phyloP scores from a whole-genome alignment of 2,888 invertebrate species.

The Polyommatus icarus region DNA sequence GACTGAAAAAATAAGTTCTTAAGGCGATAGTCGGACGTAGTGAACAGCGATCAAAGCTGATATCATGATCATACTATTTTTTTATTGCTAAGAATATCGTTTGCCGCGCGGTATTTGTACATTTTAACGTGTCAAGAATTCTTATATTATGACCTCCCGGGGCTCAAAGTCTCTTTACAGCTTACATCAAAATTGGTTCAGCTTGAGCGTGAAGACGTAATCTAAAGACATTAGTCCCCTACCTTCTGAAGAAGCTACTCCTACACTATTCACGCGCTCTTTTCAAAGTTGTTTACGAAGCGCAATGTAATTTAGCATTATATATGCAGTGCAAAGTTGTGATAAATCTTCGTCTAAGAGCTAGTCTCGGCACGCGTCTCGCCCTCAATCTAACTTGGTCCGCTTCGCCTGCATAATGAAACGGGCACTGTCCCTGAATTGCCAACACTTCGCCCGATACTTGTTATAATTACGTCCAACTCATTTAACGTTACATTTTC shows the following conservation, averaged over 20 bases:
- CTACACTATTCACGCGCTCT: background rate
- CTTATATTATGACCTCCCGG: no score
- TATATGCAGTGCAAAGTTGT: slow-evolving; percentile 55
- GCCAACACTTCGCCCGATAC: slow-evolving; percentile 59
- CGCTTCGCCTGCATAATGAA: slow-evolving; percentile 75
- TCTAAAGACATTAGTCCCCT: no score
- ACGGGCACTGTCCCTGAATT: slow-evolving; percentile 63
- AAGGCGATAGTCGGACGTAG: no score
- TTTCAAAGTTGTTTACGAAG: slow-evolving; percentile 10
- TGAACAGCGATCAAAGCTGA: no score
- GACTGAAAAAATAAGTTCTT: no score
- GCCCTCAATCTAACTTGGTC: slow-evolving; percentile 79
- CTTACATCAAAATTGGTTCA: no score
- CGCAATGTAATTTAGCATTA: slow-evolving; percentile 32
- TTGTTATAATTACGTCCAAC: slow-evolving; percentile 64
- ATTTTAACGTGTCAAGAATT: no score
- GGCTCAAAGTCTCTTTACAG: no score
- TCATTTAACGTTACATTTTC: slow-evolving; percentile 46
- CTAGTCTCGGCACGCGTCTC: slow-evolving; percentile 73
- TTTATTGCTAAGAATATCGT: no score
- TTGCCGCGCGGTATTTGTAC: no score
- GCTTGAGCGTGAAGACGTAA: no score
- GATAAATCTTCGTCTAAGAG: slow-evolving; percentile 70
- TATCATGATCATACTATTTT: no score
- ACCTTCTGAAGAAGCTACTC: background rate